phyloP scores from a whole-genome alignment of 92 coral and sea anemone species.

The Parazoanthus swiftii region DNA sequence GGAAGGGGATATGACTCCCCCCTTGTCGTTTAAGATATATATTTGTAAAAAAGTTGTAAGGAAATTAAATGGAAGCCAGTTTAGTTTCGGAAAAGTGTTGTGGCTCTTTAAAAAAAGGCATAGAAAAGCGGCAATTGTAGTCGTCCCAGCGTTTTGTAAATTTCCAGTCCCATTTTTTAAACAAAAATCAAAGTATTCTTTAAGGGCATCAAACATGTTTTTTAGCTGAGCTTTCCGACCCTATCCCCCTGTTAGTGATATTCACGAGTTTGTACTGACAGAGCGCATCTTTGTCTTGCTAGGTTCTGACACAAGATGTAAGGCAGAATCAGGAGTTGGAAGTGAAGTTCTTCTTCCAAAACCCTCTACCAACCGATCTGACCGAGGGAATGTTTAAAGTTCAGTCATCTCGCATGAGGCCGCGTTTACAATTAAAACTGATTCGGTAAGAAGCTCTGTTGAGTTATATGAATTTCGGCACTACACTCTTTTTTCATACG shows the following conservation, averaged over 20 bases:
- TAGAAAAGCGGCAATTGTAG: no score
- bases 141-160: no score
- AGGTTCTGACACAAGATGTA: slow-evolving; percentile 46
- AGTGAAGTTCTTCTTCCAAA: slow-evolving; percentile 57
- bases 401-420: slow-evolving; percentile 60
- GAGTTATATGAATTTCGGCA: neutral
- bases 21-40: no score
- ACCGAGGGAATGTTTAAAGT: slow-evolving; percentile 53
- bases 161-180: no score
- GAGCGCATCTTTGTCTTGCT: neutral
- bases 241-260: no score
- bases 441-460: slow-evolving; percentile 44
- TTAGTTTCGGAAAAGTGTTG: no score
- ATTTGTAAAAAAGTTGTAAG: no score
- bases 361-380: slow-evolving; percentile 64
- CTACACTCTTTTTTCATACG: neutral
- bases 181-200: no score
- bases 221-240: neutral
- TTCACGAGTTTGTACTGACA: neutral
- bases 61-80: no score
- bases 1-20: no score
- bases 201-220: no score
- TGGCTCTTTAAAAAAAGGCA: no score
- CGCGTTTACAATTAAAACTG: slow-evolving; percentile 1
- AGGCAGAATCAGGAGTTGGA: slow-evolving; percentile 48